Percentiles rank a stretch among this genome's conserved stretches.
phyloP scores from a whole-genome alignment of 2,113 vertebrate genomes.

The Gorsachius goisagi region DNA sequence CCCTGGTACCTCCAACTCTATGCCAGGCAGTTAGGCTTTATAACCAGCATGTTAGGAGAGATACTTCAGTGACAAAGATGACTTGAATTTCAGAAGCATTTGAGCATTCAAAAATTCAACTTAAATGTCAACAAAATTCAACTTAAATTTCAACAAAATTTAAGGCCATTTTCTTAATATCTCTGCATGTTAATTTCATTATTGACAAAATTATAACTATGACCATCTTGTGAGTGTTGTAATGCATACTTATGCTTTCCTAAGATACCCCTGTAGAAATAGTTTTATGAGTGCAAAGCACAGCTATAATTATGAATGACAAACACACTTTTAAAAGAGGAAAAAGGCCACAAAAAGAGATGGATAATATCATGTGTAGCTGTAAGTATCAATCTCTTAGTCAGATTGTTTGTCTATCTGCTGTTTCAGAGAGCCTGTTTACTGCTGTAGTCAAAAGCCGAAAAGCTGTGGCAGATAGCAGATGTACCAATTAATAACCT shows the following conservation, averaged over 20 bases:
- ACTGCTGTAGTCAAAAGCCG: background rate
- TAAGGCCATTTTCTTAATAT: background rate
- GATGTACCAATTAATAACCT: conserved; percentile 79
- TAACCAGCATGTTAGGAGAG: background rate
- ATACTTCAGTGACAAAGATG: background rate
- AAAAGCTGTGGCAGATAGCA: conserved; percentile 68
- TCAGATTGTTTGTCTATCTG: conserved; percentile 21
- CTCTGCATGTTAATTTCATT: background rate
- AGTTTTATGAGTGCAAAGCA: background rate
- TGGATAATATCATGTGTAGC: background rate
- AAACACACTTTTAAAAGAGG: background rate
- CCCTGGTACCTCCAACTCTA: background rate
- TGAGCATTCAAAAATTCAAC: background rate
- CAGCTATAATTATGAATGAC: background rate
- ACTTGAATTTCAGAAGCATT: background rate
- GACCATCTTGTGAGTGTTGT: background rate
- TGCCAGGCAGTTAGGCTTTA: background rate
- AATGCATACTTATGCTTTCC: background rate
- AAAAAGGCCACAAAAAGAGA: background rate
- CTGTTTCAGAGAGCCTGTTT: conserved; percentile 17
- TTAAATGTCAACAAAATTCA: background rate
- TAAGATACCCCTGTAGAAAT: background rate
- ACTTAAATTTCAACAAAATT: background rate
- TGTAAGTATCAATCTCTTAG: background rate
- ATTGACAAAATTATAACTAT: background rate